These are phyloP conservation scores for Andrena cerasifolii DNA, from an alignment of 1,140 invertebrate genomes.

Conservation along the genomic window DNA sequence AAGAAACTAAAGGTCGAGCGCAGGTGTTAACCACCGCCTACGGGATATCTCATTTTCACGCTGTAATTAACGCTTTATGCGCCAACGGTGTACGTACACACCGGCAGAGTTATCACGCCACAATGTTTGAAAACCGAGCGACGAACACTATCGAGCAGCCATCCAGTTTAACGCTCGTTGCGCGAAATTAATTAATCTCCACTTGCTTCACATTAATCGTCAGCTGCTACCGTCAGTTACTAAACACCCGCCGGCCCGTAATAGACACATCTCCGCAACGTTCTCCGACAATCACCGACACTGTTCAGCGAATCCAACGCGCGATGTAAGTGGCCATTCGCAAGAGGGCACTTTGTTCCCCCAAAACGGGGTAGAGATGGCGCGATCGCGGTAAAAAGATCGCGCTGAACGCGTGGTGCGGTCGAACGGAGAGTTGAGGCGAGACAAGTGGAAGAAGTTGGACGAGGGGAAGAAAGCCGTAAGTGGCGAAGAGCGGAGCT, in stretches of 20 bases:
- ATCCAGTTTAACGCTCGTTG: slow-evolving; percentile 1
- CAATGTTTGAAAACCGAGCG: not conserved
- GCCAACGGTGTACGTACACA: not conserved
- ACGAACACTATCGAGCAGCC: not conserved
- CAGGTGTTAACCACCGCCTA: not conserved
- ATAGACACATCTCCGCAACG: too few species aligned
- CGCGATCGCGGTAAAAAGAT: not conserved
- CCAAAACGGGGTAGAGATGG: too few species aligned
- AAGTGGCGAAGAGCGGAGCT: slow-evolving; percentile 44
- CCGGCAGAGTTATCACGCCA: not conserved
- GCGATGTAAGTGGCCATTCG: too few species aligned
- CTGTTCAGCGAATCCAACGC: too few species aligned
- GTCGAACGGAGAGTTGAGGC: not conserved
- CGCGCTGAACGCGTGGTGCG: too few species aligned
- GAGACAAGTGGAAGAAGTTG: not conserved
- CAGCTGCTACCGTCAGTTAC: too few species aligned
- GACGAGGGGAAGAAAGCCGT: slow-evolving; percentile 19
- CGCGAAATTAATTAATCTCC: not conserved
- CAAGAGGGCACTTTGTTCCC: too few species aligned
- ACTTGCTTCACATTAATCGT: not conserved
- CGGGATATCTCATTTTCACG: not conserved
- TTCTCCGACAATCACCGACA: too few species aligned
- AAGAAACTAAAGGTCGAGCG: not conserved
- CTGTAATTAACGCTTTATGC: not conserved
- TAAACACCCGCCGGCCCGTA: too few species aligned